Conservation (phyloP, 2,888 invertebrate genomes). For the Mycalesis mineus region DNA sequence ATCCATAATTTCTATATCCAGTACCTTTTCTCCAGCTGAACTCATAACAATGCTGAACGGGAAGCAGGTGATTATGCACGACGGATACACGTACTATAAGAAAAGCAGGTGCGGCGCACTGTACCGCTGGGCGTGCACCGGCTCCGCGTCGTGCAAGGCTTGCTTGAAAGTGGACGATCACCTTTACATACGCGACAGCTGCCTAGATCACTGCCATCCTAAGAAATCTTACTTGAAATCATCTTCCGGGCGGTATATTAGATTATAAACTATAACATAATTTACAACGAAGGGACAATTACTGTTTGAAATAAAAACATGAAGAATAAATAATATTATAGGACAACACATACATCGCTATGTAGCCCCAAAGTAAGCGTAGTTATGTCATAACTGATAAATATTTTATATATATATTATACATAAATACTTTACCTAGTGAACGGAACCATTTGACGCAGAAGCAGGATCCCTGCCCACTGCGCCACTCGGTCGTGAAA, state of each 20-base stretch:
- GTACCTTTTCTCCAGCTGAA: slow-evolving; percentile 13
- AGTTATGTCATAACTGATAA: no score
- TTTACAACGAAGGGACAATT: no score
- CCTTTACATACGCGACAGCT: slow-evolving; percentile 7
- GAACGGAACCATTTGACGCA: no score
- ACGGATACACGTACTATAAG: slow-evolving; percentile 26
- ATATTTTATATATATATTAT: no score
- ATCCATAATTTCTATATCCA: slow-evolving; percentile 9
- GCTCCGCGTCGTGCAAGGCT: slow-evolving; percentile 14
- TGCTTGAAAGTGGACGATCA: slow-evolving; percentile 20
- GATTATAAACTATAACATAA: no score
- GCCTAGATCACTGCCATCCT: slow-evolving; percentile 11
- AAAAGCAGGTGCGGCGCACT: slow-evolving; percentile 16
- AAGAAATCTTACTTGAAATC: slow-evolving; percentile 10
- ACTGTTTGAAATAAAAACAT: no score
- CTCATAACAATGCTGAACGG: slow-evolving; percentile 26
- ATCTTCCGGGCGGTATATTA: not conserved
- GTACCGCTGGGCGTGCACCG: slow-evolving; percentile 22
- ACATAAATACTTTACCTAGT: no score
- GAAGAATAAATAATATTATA: no score
- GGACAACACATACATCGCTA: no score
- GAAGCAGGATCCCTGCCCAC: no score
- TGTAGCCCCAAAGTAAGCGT: no score
- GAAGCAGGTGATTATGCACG: slow-evolving; percentile 16
- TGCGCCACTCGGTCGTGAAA: no score